Conservation (phyloP, 2,797 vertebrate species). For the Enteromius paludinosus region DNA sequence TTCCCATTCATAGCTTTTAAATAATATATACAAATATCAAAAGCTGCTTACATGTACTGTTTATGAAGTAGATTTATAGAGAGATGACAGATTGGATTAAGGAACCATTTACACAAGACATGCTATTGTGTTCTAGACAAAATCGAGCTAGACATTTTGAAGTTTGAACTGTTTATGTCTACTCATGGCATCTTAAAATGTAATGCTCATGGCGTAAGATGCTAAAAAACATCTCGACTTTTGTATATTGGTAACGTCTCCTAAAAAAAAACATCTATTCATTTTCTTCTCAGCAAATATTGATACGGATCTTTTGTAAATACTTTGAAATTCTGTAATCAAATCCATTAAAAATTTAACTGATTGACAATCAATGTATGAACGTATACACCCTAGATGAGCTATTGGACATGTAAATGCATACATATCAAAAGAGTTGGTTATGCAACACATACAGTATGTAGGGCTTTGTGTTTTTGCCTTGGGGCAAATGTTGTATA, state of each 20-base stretch:
- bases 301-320: background rate
- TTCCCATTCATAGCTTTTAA: background rate
- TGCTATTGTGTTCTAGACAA: background rate
- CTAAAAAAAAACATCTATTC: background rate
- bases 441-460: background rate
- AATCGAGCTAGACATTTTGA: background rate
- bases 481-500: background rate
- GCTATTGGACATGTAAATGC: background rate
- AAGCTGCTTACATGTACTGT: constrained; percentile 1
- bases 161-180: background rate
- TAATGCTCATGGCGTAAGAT: background rate
- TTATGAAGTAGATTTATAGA: background rate
- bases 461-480: background rate
- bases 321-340: background rate
- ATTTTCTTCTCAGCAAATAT: background rate
- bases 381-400: background rate
- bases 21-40: constrained; percentile 14
- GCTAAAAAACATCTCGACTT: background rate
- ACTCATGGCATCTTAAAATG: background rate
- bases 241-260: background rate
- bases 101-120: background rate
- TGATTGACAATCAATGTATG: background rate
- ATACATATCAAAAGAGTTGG: background rate
- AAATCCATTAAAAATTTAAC: background rate
- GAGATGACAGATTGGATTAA: background rate